Conservation (phyloP, 1,140 invertebrate genomes). For the Papilio helenus region DNA sequence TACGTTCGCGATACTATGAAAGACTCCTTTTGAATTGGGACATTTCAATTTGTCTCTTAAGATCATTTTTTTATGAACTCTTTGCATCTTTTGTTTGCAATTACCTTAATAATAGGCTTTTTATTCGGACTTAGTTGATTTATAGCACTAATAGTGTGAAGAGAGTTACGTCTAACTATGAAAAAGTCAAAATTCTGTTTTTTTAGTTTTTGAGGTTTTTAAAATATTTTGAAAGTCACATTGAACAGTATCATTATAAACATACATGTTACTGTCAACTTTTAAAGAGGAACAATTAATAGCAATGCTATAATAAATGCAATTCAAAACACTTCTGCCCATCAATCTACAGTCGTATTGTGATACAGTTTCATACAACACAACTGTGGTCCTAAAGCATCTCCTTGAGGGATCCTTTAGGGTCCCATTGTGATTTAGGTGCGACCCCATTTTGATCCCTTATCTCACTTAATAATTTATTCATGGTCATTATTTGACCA, state of each 20-base stretch:
- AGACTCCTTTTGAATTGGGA: background rate
- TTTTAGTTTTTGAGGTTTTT: background rate
- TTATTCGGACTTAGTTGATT: too few species aligned
- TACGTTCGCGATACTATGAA: slow-evolving; percentile 1
- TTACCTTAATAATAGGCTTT: too few species aligned
- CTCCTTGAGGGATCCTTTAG: slow-evolving; percentile 65
- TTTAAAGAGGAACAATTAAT: slow-evolving; percentile 2
- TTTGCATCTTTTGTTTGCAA: background rate
- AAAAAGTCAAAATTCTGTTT: too few species aligned
- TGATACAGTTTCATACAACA: slow-evolving; percentile 75
- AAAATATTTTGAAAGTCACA: background rate
- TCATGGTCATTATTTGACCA: slow-evolving; percentile 82
- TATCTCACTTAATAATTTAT: slow-evolving; percentile 79
- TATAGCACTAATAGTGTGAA: background rate
- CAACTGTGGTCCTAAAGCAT: slow-evolving; percentile 62
- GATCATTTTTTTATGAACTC: background rate
- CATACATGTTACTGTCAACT: background rate
- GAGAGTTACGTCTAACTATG: background rate
- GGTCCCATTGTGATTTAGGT: slow-evolving; percentile 73
- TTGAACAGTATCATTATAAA: background rate
- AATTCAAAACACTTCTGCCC: slow-evolving; percentile 42
- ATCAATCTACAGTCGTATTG: slow-evolving; percentile 73
- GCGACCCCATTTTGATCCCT: slow-evolving; percentile 64
- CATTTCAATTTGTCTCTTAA: slow-evolving; percentile 7
- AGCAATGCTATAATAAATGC: slow-evolving; percentile 10